Conservation (phyloP, 1,140 invertebrate species). For the Chironomus tepperi region DNA sequence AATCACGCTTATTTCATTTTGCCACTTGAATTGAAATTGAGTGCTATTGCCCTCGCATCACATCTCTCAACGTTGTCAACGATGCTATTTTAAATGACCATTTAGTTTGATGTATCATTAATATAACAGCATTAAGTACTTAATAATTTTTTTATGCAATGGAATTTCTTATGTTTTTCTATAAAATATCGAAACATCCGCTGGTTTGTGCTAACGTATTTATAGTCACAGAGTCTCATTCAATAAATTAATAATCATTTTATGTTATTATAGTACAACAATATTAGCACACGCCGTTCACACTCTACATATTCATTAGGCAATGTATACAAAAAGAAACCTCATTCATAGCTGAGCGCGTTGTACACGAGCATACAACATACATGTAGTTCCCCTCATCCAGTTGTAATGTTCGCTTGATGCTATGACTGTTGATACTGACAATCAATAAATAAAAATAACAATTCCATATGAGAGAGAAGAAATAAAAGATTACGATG, state of each 20-base stretch:
- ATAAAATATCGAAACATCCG: neutral
- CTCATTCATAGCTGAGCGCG: too few species aligned
- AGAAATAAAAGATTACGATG: neutral
- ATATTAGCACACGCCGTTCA: slow-evolving; percentile 5
- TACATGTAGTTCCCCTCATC: too few species aligned
- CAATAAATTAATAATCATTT: slow-evolving; percentile 3
- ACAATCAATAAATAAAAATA: slow-evolving; percentile 6
- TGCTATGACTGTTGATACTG: neutral
- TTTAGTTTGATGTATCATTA: neutral
- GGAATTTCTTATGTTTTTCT: too few species aligned
- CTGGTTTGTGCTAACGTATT: too few species aligned
- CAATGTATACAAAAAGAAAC: too few species aligned
- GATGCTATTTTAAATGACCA: too few species aligned
- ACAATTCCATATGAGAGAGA: slow-evolving; percentile 1
- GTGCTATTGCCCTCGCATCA: neutral
- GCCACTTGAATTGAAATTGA: neutral
- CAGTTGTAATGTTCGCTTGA: neutral
- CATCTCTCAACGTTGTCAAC: too few species aligned
- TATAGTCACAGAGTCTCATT: neutral
- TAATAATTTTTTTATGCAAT: neutral
- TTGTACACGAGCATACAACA: neutral
- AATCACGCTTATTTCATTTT: slow-evolving; percentile 8
- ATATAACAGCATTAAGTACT: neutral
- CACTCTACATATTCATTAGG: neutral
- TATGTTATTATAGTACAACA: neutral